Evolutionary conservation across 2,113 vertebrate genomes (phyloP).

Genomic region (Festucalex cinctus): DNA sequence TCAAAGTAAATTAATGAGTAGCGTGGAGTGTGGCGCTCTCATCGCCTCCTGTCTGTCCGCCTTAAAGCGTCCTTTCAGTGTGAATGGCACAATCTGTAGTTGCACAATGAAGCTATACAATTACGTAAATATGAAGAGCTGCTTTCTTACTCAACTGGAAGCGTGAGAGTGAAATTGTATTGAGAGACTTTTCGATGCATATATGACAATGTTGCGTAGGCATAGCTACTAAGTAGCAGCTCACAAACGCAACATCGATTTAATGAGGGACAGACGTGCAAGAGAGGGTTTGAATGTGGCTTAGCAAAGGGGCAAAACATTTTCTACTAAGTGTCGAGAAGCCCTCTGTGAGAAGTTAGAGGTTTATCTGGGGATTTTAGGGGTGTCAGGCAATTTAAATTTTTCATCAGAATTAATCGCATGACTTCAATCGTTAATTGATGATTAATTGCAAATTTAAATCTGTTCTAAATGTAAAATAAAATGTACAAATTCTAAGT

Average conservation of each 20-base stretch:
- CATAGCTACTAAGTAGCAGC: not conserved
- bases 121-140: constrained; percentile 22
- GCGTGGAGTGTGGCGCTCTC: constrained; percentile 22
- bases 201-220: constrained; percentile 26
- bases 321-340: not conserved
- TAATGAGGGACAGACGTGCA: not conserved
- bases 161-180: constrained; percentile 11
- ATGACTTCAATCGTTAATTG: too few species aligned
- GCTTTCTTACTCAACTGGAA: constrained; percentile 13
- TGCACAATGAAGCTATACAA: constrained; percentile 17
- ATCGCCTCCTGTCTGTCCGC: constrained; percentile 7
- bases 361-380: too few species aligned
- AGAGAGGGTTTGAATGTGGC: too few species aligned
- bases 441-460: too few species aligned
- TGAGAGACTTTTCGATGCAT: constrained; percentile 14
- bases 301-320: not conserved
- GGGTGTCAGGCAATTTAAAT: too few species aligned
- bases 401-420: too few species aligned
- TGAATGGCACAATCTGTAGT: constrained; percentile 38
- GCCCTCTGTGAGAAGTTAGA: too few species aligned
- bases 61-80: constrained; percentile 28
- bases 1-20: constrained; percentile 42
- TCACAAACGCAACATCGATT: not conserved
- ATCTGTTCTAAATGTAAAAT: too few species aligned
- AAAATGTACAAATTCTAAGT: too few species aligned